Percentiles rank a stretch among this genome's conserved stretches.
Conservation (phyloP, 2,113 vertebrate species). For the Electrona antarctica region DNA sequence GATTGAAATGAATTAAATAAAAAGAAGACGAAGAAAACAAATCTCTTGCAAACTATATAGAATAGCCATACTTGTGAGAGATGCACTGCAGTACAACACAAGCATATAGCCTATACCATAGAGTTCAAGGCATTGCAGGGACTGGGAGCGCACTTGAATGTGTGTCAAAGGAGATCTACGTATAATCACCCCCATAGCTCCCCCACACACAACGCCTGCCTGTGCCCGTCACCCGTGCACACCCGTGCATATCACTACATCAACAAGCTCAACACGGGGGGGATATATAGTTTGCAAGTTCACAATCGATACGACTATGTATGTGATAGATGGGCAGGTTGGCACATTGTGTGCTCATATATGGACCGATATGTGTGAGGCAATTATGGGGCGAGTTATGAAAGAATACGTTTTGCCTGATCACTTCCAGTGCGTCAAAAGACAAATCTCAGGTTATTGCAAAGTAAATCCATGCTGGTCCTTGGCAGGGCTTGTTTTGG, state of each 20-base stretch:
- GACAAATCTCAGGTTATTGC: constrained; percentile 59
- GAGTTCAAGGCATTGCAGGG: constrained; percentile 12
- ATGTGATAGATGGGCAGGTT: constrained; percentile 29
- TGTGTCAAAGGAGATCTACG: constrained; percentile 52
- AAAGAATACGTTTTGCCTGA: constrained; percentile 46
- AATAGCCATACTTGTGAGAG: background rate
- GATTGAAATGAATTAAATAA: constrained; percentile 50
- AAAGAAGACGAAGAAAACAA: background rate
- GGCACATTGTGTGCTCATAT: constrained; percentile 40
- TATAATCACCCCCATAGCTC: constrained; percentile 55
- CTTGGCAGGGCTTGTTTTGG: constrained; percentile 53
- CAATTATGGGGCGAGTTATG: constrained; percentile 47
- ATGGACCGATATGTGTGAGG: constrained; percentile 35
- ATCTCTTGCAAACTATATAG: constrained; percentile 24
- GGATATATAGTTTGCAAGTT: constrained; percentile 61
- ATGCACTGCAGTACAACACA: constrained; percentile 14
- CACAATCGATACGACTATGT: constrained; percentile 43
- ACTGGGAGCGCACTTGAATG: constrained; percentile 25
- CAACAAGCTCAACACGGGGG: constrained; percentile 37
- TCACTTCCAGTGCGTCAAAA: constrained; percentile 59
- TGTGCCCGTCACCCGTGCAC: constrained; percentile 52
- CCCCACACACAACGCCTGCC: constrained; percentile 25
- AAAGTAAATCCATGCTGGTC: constrained; percentile 57
- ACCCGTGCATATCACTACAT: constrained; percentile 56
- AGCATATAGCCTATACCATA: background rate